Conservation (phyloP, 2,888 invertebrate species). For the Psylliodes chrysocephalus region DNA sequence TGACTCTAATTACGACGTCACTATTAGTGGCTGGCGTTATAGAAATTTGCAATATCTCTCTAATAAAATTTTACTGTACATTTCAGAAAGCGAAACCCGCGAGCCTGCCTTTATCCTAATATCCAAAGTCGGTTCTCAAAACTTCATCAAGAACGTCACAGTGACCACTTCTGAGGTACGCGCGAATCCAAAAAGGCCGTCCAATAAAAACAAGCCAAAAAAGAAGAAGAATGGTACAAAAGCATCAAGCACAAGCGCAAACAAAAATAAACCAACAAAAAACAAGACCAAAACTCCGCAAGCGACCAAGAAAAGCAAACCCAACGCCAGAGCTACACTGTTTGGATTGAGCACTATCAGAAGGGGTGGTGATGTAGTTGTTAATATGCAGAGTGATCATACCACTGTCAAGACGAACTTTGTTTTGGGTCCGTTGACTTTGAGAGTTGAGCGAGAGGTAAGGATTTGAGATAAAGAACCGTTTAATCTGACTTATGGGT, state of each 20-base stretch:
- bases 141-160: conserved; percentile 40
- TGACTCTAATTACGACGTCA: too few species aligned
- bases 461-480: too few species aligned
- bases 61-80: too few species aligned
- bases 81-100: conserved; percentile 54
- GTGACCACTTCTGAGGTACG: conserved; percentile 41
- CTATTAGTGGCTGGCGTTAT: too few species aligned
- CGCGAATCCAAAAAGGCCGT: conserved; percentile 34
- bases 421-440: conserved; percentile 79
- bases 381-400: conserved; percentile 81
- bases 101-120: conserved; percentile 61
- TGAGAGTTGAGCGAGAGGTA: conserved; percentile 83
- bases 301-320: conserved; percentile 66
- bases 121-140: conserved; percentile 55
- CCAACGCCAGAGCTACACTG: conserved; percentile 80
- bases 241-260: conserved; percentile 45
- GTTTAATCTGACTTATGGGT: too few species aligned
- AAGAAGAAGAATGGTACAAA: conserved; percentile 47
- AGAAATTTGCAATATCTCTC: too few species aligned
- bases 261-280: conserved; percentile 51
- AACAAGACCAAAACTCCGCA: conserved; percentile 57
- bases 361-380: conserved; percentile 82
- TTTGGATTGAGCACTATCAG: conserved; percentile 83
- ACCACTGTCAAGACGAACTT: conserved; percentile 87
- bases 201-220: conserved; percentile 56